Percentiles rank a stretch among this genome's conserved stretches.
Evolutionary conservation across 37 sponge, comb jelly and placozoan genomes (phyloP).

Genomic region (Ephydatia muelleri): DNA sequence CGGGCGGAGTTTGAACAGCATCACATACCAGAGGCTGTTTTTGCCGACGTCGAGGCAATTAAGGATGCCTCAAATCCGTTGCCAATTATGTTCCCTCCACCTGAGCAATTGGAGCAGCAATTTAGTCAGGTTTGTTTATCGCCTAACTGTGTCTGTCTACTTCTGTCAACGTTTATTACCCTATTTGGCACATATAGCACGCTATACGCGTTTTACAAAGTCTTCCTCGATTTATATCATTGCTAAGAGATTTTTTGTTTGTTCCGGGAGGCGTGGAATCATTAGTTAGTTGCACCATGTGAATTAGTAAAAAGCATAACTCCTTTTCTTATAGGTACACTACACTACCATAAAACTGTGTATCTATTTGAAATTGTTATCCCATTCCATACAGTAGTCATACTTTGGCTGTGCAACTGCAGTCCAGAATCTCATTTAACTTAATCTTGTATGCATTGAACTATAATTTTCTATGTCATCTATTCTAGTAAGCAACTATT

Average conservation of each 20-base stretch:
- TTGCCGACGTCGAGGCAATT: slow-evolving; percentile 36
- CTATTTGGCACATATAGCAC: background rate
- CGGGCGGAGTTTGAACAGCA: slow-evolving; percentile 48
- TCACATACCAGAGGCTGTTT: slow-evolving; percentile 67
- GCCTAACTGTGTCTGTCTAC: background rate
- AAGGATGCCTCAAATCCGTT: slow-evolving; percentile 24
- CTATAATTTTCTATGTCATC: too few species aligned
- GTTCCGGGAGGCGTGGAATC: background rate
- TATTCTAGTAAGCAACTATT: too few species aligned
- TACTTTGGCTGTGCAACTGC: too few species aligned
- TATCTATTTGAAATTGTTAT: too few species aligned
- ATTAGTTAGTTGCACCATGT: background rate
- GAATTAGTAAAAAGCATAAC: background rate
- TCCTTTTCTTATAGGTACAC: too few species aligned
- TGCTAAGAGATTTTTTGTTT: background rate
- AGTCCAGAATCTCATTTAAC: too few species aligned
- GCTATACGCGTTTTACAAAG: background rate
- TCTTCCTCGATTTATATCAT: background rate
- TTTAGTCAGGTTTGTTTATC: slow-evolving; percentile 29
- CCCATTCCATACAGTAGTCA: too few species aligned
- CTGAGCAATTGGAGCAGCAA: slow-evolving; percentile 51
- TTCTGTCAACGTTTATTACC: background rate
- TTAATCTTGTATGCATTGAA: too few species aligned
- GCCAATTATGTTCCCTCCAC: slow-evolving; percentile 57
- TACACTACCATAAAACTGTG: too few species aligned